Percentiles rank a stretch among this genome's conserved stretches.
Evolutionary conservation across 2,888 invertebrate species (phyloP).

Genomic region (Caenorhabditis sulstoni): DNA sequence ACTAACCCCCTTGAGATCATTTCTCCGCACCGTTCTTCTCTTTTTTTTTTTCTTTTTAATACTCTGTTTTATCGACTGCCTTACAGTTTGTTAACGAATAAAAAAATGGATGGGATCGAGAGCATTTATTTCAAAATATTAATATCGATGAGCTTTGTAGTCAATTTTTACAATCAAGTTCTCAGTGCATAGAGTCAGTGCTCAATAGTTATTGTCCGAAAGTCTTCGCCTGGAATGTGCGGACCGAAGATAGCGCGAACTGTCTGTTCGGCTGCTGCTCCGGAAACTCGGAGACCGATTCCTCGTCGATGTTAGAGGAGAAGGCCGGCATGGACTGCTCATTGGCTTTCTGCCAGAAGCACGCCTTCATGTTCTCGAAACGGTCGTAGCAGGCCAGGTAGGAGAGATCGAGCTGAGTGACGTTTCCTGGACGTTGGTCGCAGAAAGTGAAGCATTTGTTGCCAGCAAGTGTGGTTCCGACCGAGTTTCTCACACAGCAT

Average conservation of each 20-base stretch:
- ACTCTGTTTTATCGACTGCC: too few relatives aligned
- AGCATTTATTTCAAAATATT: background rate
- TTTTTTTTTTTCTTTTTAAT: too few relatives aligned
- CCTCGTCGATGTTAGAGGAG: constrained; percentile 58
- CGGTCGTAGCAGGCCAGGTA: constrained; percentile 73
- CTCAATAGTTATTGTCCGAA: constrained; percentile 55
- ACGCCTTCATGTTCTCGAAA: constrained; percentile 74
- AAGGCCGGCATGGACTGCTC: constrained; percentile 49
- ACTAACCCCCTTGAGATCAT: too few relatives aligned
- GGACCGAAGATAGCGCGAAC: constrained; percentile 37
- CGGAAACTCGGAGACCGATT: constrained; percentile 25
- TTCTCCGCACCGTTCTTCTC: too few relatives aligned
- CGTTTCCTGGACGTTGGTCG: constrained; percentile 74
- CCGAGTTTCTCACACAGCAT: constrained; percentile 71
- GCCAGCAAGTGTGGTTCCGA: constrained; percentile 73
- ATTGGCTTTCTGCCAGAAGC: constrained; percentile 72
- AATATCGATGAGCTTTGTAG: constrained; percentile 5
- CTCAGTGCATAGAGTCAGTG: constrained; percentile 28
- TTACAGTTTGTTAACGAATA: too few relatives aligned
- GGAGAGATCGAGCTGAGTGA: constrained; percentile 73
- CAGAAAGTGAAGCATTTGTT: constrained; percentile 74
- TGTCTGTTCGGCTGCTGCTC: constrained; percentile 36
- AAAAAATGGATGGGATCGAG: background rate
- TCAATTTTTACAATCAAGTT: constrained; percentile 53
- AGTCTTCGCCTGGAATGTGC: constrained; percentile 61